Conservation (phyloP, 2,888 invertebrate species). For the Acheta domesticus region DNA sequence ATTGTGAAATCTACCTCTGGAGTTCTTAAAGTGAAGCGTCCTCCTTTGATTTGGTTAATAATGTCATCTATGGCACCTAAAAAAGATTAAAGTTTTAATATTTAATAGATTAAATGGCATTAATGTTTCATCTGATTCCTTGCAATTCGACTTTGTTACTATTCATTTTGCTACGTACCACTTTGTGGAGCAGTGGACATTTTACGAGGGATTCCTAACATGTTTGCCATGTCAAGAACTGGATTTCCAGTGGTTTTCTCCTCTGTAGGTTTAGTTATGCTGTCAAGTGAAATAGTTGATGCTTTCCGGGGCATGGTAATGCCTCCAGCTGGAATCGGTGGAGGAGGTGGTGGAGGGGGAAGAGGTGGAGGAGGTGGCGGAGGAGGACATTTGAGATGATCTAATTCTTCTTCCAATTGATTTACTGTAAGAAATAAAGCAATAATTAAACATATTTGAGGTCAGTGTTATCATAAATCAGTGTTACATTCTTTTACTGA, state of each 20-base stretch:
- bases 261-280: slow-evolving; percentile 33
- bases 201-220: slow-evolving; percentile 57
- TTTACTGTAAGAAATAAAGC: slow-evolving; percentile 36
- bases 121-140: background rate
- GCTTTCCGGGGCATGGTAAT: slow-evolving; percentile 4
- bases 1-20: slow-evolving; percentile 51
- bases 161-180: background rate
- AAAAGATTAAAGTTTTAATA: slow-evolving; percentile 27
- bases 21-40: slow-evolving; percentile 66
- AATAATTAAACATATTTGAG: background rate
- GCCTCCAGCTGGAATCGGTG: slow-evolving; percentile 35
- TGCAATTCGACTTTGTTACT: background rate
- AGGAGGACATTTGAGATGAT: slow-evolving; percentile 43
- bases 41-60: slow-evolving; percentile 73
- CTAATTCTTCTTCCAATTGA: slow-evolving; percentile 42
- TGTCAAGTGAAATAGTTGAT: slow-evolving; percentile 43
- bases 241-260: slow-evolving; percentile 43
- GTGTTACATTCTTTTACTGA: too few relatives aligned
- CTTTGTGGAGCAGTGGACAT: slow-evolving; percentile 48
- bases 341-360: slow-evolving; percentile 45
- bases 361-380: slow-evolving; percentile 47
- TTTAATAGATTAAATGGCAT: background rate
- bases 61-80: slow-evolving; percentile 66
- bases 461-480: too few relatives aligned
- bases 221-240: slow-evolving; percentile 55